Conservation (phyloP, 2,797 vertebrate genomes). For the Onychomys torridus region DNA sequence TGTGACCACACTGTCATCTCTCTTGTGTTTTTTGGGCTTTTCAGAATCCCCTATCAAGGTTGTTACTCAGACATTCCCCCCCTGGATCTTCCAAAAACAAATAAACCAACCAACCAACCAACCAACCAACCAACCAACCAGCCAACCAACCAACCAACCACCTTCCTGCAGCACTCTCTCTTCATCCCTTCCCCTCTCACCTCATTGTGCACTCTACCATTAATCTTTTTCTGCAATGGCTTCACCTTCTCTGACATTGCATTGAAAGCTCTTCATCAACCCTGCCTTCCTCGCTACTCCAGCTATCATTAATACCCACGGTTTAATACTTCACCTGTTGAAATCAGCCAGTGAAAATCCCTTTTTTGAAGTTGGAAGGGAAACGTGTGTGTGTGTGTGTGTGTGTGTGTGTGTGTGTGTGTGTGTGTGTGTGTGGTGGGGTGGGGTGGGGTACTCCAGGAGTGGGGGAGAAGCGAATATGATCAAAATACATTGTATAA, state of each 20-base stretch:
- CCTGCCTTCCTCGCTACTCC: background rate
- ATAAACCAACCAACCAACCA: no score
- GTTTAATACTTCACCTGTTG: constrained; percentile 17
- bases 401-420: no score
- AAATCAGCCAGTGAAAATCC: constrained; percentile 27
- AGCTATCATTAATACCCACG: background rate
- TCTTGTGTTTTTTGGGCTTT: background rate
- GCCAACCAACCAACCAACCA: no score
- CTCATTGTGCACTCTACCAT: background rate
- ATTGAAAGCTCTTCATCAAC: background rate
- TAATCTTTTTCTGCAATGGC: background rate
- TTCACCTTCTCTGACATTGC: background rate
- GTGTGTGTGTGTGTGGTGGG: no score
- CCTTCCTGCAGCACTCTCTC: background rate
- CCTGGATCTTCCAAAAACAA: background rate
- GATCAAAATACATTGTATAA: background rate
- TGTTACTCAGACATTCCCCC: background rate
- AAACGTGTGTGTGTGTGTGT: background rate
- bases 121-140: no score
- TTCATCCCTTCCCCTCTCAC: background rate
- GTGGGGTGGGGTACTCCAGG: background rate
- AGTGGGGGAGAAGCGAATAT: background rate
- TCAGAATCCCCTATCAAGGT: background rate
- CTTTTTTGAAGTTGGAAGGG: background rate
- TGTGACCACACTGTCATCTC: no score